Evolutionary conservation across 2,113 vertebrate genomes (phyloP).

Genomic region (Callionymus lyra): DNA sequence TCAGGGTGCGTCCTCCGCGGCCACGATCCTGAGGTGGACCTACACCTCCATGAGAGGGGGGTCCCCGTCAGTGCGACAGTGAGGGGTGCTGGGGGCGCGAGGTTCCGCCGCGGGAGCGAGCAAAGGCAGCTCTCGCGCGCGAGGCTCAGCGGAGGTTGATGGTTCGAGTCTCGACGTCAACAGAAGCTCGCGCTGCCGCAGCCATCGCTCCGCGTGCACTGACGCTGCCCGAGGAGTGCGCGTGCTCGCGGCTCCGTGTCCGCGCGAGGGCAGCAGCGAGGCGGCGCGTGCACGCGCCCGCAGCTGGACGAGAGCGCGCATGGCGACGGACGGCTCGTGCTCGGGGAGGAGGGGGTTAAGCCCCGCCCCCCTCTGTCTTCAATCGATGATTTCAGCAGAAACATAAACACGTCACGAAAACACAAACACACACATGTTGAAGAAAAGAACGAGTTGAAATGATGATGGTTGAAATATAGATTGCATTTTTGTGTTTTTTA

Average conservation of each 20-base stretch:
- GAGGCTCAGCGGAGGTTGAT: slow-evolving; percentile 1
- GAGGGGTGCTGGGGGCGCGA: not conserved
- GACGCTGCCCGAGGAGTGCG: slow-evolving; percentile 35
- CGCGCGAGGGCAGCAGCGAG: slow-evolving; percentile 22
- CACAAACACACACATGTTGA: no score
- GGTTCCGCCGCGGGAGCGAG: not conserved
- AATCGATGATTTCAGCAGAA: slow-evolving; percentile 23
- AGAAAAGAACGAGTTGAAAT: no score
- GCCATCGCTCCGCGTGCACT: slow-evolving; percentile 53
- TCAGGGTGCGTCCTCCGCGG: slow-evolving; percentile 39
- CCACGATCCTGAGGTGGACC: slow-evolving; percentile 29
- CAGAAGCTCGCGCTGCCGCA: slow-evolving; percentile 32
- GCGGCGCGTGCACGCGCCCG: slow-evolving; percentile 16
- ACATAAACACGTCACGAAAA: not conserved
- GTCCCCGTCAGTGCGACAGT: slow-evolving; percentile 9
- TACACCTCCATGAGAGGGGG: slow-evolving; percentile 30
- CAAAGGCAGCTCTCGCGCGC: not conserved
- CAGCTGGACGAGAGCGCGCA: not conserved
- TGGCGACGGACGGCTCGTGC: not conserved
- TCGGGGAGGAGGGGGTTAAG: slow-evolving; percentile 1
- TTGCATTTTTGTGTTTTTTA: no score
- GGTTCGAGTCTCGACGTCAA: slow-evolving; percentile 39
- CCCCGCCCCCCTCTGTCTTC: slow-evolving; percentile 54
- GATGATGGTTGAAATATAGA: no score
- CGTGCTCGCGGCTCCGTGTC: slow-evolving; percentile 36